Base-by-base conservation (phyloP, 2,888 invertebrate species). In the Limnephilus lunatus region DNA sequence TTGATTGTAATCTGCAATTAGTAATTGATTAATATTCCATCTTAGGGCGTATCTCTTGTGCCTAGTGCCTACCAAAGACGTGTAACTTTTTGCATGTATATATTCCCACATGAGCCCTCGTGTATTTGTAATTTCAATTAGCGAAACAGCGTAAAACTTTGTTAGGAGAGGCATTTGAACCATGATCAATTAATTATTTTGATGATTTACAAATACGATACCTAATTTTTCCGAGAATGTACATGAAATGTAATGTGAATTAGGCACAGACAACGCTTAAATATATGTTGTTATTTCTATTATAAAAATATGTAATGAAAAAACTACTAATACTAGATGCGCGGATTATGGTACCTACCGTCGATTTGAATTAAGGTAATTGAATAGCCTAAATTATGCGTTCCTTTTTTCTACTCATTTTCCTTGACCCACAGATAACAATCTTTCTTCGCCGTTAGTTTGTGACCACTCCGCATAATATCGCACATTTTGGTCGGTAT, bases 21-120 rank as follows among this genome's bases (percentile, higher is more conserved):
- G 83, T 83, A 83, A 83, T 83, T 83, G 83, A 83, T 83, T 83
- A 83, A 83, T 83, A 35, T 68, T n/a, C n/a, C 68, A 68, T 68
- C 25, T 68, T 68, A n/a, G 68, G 68, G 68, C 68, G 68, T 68
- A 68, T 68, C 68, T 68, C 68, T 68, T n/a, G 7, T 25, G 25
- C 68, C 19, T 19, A 53, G 15, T 53, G 53, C 53, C 53, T 19
- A 19, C 15, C 53, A 68, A 1, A 68, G 68, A 25, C 68, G n/a
- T 68, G 9, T 68, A n/a, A n/a, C 25, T 25, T 68, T 68, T 25
- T n/a, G 68, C 25, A 4, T 68, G 68, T 68, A 12, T 44, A 44
- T 44, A 68, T 68, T 68, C 68, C n/a, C 68, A 68, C 68, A n/a
- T n/a, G 2, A 68, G 68, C 68, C n/a, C n/a, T n/a, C n/a, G 2